These are phyloP conservation scores for Uropsilus gracilis DNA, from an alignment of 2,113 vertebrate species.

Conservation along the genomic window DNA sequence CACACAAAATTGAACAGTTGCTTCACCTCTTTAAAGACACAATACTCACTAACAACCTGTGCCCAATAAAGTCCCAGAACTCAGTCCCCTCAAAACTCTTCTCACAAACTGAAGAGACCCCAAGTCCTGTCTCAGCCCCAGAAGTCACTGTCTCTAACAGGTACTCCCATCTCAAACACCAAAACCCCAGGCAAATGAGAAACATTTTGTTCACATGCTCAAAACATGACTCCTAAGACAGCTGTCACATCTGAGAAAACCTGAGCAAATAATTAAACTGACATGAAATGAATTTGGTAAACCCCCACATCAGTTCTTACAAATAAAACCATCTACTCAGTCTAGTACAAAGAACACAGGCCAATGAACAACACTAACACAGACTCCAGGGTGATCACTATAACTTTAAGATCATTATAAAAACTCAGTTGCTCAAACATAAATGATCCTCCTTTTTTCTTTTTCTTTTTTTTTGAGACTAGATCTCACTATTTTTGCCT, in stretches of 20 bases:
- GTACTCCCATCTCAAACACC: not conserved
- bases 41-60: not conserved
- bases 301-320: not conserved
- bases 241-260: not conserved
- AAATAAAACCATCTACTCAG: not conserved
- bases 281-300: not conserved
- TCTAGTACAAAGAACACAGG: too few species aligned
- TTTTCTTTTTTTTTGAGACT: too few species aligned
- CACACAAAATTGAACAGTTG: not conserved
- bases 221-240: fast-evolving
- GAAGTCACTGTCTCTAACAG: not conserved
- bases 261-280: not conserved
- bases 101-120: too few species aligned
- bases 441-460: not conserved
- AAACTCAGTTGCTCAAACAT: not conserved
- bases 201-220: not conserved
- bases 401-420: not conserved
- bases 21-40: not conserved
- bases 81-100: not conserved
- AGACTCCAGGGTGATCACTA: too few species aligned
- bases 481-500: too few species aligned
- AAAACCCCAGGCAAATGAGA: not conserved
- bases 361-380: too few species aligned
- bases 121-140: not conserved
- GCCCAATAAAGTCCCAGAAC: not conserved